A percentile compares a stretch with the other conserved stretches of the same genome.
phyloP scores from a whole-genome alignment of 2,797 vertebrate genomes.

The Gouania willdenowi region DNA sequence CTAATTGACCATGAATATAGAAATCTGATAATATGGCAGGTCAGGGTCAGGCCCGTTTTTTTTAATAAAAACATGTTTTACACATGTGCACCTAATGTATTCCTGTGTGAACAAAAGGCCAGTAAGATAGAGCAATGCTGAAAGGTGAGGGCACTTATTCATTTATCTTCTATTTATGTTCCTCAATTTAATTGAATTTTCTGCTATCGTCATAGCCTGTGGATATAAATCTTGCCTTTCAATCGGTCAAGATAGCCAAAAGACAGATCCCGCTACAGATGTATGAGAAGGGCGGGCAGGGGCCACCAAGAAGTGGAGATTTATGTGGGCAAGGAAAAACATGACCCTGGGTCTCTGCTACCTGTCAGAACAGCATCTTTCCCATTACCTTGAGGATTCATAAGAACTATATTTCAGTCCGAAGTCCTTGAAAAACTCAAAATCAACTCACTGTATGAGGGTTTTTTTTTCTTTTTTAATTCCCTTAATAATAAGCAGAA shows the following conservation, averaged over 20 bases:
- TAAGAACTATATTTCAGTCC: constrained; percentile 54
- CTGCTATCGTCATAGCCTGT: constrained; percentile 26
- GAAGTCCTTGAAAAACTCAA: constrained; percentile 46
- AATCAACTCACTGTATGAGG: too few species aligned
- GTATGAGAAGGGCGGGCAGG: constrained; percentile 43
- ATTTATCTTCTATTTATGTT: constrained; percentile 65
- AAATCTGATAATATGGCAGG: constrained; percentile 9
- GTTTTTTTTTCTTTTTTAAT: too few species aligned
- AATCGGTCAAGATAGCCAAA: constrained; percentile 60
- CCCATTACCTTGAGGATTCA: constrained; percentile 66
- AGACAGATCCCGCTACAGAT: constrained; percentile 48
- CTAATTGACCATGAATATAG: background rate
- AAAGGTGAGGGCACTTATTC: constrained; percentile 37
- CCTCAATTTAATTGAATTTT: constrained; percentile 70
- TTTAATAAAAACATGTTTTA: constrained; percentile 15
- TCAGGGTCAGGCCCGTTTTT: constrained; percentile 8
- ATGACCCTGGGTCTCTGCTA: constrained; percentile 57
- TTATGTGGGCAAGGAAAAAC: constrained; percentile 62
- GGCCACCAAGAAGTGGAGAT: constrained; percentile 55
- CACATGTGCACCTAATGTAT: constrained; percentile 9
- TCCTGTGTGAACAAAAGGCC: constrained; percentile 28
- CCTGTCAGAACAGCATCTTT: constrained; percentile 60
- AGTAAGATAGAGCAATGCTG: constrained; percentile 8
- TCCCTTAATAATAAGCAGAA: too few species aligned
- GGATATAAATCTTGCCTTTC: constrained; percentile 63